Evolutionary conservation across 2,113 vertebrate genomes (phyloP).

Genomic region (Podocnemis expansa): DNA sequence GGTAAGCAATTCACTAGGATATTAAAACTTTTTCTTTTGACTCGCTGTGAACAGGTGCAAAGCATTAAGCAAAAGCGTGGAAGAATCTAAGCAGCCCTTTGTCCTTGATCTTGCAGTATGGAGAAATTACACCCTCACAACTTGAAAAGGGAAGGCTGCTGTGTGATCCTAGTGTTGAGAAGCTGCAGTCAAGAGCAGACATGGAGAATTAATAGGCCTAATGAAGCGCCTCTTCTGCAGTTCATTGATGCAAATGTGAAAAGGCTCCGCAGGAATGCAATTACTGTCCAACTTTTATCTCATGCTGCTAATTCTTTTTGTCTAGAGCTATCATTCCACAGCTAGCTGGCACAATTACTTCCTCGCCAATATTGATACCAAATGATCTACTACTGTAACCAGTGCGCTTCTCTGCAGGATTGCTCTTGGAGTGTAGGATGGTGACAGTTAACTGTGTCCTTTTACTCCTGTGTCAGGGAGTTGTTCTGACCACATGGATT

Average conservation of each 20-base stretch:
- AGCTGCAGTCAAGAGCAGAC: background rate
- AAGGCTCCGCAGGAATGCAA: background rate
- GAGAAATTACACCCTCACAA: background rate
- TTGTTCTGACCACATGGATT: background rate
- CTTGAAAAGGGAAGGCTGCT: background rate
- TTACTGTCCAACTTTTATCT: background rate
- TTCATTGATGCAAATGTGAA: background rate
- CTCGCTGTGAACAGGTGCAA: background rate
- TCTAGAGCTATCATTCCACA: background rate
- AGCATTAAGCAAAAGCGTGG: background rate
- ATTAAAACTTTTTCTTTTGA: background rate
- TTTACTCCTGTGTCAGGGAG: background rate
- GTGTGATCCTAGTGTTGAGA: rapidly evolving
- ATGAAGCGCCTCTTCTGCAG: rapidly evolving
- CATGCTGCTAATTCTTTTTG: background rate
- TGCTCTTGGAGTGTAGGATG: background rate
- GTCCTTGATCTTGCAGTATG: background rate
- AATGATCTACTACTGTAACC: background rate
- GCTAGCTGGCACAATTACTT: background rate
- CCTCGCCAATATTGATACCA: background rate
- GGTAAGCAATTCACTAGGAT: background rate
- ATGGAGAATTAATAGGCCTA: background rate
- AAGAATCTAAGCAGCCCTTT: background rate
- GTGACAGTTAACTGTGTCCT: background rate
- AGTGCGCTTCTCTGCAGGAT: background rate